A percentile compares a stretch with the other conserved stretches of the same genome.
Evolutionary conservation across 2,888 invertebrate species (phyloP).

Genomic region (Cheiracanthium punctorium): DNA sequence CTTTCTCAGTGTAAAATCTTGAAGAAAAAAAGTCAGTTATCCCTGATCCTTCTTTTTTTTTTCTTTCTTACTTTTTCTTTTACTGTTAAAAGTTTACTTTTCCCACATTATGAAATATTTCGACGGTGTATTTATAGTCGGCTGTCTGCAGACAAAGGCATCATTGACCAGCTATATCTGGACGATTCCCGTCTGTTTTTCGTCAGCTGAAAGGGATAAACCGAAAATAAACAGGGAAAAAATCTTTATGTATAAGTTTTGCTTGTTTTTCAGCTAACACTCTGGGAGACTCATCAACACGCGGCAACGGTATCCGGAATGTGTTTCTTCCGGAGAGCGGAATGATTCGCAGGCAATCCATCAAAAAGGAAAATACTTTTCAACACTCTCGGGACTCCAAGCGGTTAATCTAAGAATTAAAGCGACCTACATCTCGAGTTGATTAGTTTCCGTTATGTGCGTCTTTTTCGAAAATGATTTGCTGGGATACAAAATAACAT

Average conservation of each 20-base stretch:
- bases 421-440: no score
- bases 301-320: neutral
- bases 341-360: neutral
- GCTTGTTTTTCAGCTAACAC: constrained; percentile 5
- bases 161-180: neutral
- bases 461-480: no score
- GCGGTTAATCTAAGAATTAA: no score
- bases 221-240: no score
- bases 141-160: neutral
- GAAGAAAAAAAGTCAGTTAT: no score
- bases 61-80: no score
- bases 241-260: neutral
- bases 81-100: no score
- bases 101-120: no score
- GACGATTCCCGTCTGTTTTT: neutral
- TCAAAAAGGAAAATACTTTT: neutral
- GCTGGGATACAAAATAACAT: no score
- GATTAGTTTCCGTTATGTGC: no score
- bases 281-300: neutral
- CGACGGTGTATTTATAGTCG: neutral
- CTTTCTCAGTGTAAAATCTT: no score
- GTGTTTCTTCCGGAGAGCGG: neutral
- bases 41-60: no score
- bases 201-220: neutral
- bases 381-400: neutral